Evolutionary conservation across 2,888 invertebrate genomes (phyloP), one percentile per base, ranked within the genome.

Genomic region (Pheosia gnoma): DNA sequence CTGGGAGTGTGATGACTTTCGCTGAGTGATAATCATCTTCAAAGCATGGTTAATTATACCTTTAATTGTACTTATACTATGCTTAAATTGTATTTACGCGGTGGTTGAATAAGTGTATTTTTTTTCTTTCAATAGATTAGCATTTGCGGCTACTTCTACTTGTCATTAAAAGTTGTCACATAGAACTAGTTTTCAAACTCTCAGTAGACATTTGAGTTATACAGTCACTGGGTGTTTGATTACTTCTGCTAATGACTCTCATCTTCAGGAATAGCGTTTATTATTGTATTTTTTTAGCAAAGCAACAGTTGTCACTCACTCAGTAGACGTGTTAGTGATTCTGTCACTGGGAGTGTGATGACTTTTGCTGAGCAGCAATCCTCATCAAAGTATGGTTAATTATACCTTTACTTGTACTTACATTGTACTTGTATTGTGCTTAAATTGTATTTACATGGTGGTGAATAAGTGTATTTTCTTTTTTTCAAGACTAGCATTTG

Each of bases 1-100:
- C 66, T 66, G 68, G 66, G 63, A 64, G 53, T 63, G 49, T 64
- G 60, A 67, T 63, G 59, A 68, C 62, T 65, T 59, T 43, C 39
- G 51, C 43, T 53, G 37, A 37, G 9, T 61, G 59, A 53, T 56
- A 58, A 56, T 58, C 25, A 13, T n/a, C 13, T 4, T 25, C 51
- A 25, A 25, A 25, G 25, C 25, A 25, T 25, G 2, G 25, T 25
- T 25, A 25, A 2, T 25, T 25, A 25, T 25, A 25, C 25, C 25
- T 25, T 25, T 25, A 25, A 25, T 25, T 25, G 25, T 25, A 25
- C 25, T 25, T 25, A 25, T 25, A 25, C 25, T 25, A 25, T 0
- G 25, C 25, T 25, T 25, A 1, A 25, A 25, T 25, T 25, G 0
- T 25, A 25, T 25, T 25, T 25, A 25, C 25, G 25, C 2, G 25